These are phyloP conservation scores for Bombus cullumanus DNA, from an alignment of 1,140 invertebrate species.

Conservation along the genomic window DNA sequence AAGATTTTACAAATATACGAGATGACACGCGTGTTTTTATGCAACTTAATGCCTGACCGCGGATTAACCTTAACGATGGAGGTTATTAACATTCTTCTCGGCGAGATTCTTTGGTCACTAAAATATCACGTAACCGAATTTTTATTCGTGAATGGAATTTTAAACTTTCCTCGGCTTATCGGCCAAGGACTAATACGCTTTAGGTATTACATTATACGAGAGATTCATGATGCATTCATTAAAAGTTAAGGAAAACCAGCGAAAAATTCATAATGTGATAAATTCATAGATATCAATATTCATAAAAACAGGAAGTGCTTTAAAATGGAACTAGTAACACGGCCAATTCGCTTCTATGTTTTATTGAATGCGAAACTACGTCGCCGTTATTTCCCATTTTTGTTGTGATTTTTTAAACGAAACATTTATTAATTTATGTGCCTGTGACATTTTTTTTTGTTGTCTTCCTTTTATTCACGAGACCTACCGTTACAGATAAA, in stretches of 20 bases:
- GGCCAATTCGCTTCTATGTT: neutral
- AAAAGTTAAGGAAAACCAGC: neutral
- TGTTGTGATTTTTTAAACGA: neutral
- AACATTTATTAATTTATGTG: neutral
- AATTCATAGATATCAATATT: neutral
- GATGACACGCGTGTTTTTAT: neutral
- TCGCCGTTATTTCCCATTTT: neutral
- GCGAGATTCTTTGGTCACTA: neutral
- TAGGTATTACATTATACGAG: neutral
- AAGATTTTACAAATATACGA: neutral
- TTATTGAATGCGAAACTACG: neutral
- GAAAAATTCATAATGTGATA: neutral
- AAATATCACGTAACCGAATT: neutral
- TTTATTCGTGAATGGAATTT: neutral
- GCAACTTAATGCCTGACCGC: neutral
- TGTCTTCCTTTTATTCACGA: neutral
- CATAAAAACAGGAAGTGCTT: neutral
- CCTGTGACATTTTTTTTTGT: neutral
- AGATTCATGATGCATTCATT: neutral
- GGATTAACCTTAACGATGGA: neutral
- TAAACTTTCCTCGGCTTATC: neutral
- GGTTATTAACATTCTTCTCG: neutral
- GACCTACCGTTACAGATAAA: no score
- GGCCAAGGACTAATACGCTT: neutral
- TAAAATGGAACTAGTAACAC: neutral